A percentile compares a stretch with the other conserved stretches of the same genome.
These are phyloP conservation scores for Cryptoprocta ferox DNA, from an alignment of 2,797 vertebrate species.

Conservation along the genomic window DNA sequence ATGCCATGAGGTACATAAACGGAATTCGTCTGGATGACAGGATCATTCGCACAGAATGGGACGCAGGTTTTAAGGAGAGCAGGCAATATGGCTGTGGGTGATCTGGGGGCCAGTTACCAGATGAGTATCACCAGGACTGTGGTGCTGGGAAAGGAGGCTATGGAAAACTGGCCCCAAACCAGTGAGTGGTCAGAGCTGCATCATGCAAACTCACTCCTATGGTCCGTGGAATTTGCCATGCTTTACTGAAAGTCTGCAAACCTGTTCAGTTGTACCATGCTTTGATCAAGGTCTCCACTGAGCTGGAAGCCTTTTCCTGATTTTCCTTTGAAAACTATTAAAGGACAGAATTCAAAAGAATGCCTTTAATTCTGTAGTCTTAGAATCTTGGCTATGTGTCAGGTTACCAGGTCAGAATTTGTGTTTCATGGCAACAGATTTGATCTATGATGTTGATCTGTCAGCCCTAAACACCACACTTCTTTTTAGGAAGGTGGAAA, in stretches of 20 bases:
- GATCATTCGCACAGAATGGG: slow-evolving; percentile 95
- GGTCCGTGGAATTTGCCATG: background rate
- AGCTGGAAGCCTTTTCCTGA: slow-evolving; percentile 21
- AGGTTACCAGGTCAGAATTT: slow-evolving; percentile 35
- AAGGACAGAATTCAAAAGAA: slow-evolving; percentile 58
- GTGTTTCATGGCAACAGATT: slow-evolving; percentile 26
- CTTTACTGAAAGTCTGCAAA: background rate
- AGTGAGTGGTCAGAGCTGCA: slow-evolving; percentile 77
- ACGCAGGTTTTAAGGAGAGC: slow-evolving; percentile 93
- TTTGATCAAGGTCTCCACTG: slow-evolving; percentile 2
- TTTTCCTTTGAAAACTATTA: slow-evolving; percentile 57
- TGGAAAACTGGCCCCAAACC: slow-evolving; percentile 90
- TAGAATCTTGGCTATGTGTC: slow-evolving; percentile 8
- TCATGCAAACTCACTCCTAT: slow-evolving; percentile 71
- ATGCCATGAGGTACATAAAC: slow-evolving; percentile 94
- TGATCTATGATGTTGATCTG: background rate
- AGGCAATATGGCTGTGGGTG: slow-evolving; percentile 93
- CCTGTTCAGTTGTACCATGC: background rate
- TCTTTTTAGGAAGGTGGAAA: slow-evolving; percentile 57
- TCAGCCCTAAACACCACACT: background rate
- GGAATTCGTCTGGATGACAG: slow-evolving; percentile 93
- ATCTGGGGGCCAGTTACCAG: slow-evolving; percentile 94
- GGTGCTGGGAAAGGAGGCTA: slow-evolving; percentile 92
- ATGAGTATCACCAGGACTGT: slow-evolving; percentile 92
- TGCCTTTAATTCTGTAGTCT: slow-evolving; percentile 53